A percentile compares a stretch with the other conserved stretches of the same genome.
Evolutionary conservation across 2,113 vertebrate species (phyloP).

Genomic region (Theristicus caerulescens): DNA sequence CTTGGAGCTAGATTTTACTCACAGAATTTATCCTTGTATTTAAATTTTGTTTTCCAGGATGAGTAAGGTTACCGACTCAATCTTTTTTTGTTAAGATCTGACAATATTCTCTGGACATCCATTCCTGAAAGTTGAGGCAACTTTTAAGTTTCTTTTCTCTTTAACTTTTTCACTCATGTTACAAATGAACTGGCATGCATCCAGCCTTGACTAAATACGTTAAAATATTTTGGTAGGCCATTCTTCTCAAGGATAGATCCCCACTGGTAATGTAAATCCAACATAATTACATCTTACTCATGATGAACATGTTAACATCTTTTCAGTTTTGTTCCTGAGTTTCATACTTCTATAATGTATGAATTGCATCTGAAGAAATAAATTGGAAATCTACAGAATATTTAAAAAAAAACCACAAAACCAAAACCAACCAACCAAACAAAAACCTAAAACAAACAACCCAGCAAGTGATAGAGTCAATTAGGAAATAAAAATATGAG

Average conservation of each 20-base stretch:
- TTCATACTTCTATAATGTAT: neutral
- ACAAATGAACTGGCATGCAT: neutral
- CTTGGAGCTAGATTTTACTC: neutral
- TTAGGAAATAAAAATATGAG: neutral
- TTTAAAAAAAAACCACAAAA: neutral
- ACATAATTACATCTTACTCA: neutral
- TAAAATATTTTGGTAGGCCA: neutral
- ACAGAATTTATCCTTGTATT: neutral
- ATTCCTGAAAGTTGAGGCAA: neutral
- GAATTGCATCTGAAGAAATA: neutral
- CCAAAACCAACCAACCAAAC: neutral
- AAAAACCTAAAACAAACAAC: neutral
- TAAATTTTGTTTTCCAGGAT: neutral
- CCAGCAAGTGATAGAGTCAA: neutral
- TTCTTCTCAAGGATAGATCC: neutral
- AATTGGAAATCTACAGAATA: neutral
- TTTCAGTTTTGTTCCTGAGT: neutral
- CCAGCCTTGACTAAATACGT: neutral
- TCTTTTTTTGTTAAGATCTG: neutral
- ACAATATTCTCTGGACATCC: neutral
- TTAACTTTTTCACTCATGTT: neutral
- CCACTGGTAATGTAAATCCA: neutral
- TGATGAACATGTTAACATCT: neutral
- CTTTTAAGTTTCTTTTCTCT: neutral
- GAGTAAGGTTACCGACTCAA: neutral